Evolutionary conservation across 2,888 invertebrate genomes (phyloP).

Genomic region (Spodoptera littoralis): DNA sequence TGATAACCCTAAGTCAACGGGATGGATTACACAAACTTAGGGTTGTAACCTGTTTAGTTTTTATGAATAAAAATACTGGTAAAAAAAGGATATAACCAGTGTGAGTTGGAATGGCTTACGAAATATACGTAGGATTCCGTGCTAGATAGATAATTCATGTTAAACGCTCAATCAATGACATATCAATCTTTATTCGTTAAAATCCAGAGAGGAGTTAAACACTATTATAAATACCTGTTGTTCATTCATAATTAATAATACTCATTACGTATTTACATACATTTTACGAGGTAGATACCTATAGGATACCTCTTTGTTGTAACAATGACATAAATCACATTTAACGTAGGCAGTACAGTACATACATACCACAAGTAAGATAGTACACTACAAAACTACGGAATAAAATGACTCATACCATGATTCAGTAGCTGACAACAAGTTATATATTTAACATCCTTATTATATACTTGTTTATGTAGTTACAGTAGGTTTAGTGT

Average conservation of each 20-base stretch:
- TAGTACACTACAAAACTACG: conserved; percentile 20
- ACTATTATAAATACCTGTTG: no score
- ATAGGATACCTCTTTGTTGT: conserved; percentile 4
- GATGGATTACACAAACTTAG: background rate
- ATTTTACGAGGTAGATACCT: conserved; percentile 8
- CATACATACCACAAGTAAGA: conserved; percentile 10
- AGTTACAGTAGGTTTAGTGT: conserved; percentile 14
- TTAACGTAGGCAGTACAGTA: conserved; percentile 9
- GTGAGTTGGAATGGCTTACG: no score
- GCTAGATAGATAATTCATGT: no score
- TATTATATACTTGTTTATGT: conserved; percentile 42
- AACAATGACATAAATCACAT: conserved; percentile 46
- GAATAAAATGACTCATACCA: conserved; percentile 43
- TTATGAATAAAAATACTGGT: background rate
- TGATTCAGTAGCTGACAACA: conserved; percentile 59
- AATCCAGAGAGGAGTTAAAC: no score
- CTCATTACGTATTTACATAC: background rate
- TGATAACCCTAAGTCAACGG: background rate
- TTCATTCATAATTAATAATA: background rate
- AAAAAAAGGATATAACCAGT: no score
- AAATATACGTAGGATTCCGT: no score
- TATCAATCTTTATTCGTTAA: no score
- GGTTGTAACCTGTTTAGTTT: background rate
- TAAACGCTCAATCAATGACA: no score
- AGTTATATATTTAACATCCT: conserved; percentile 64